Evolutionary conservation across 2,113 vertebrate species (phyloP).

Genomic region (Pterophyllum scalare): DNA sequence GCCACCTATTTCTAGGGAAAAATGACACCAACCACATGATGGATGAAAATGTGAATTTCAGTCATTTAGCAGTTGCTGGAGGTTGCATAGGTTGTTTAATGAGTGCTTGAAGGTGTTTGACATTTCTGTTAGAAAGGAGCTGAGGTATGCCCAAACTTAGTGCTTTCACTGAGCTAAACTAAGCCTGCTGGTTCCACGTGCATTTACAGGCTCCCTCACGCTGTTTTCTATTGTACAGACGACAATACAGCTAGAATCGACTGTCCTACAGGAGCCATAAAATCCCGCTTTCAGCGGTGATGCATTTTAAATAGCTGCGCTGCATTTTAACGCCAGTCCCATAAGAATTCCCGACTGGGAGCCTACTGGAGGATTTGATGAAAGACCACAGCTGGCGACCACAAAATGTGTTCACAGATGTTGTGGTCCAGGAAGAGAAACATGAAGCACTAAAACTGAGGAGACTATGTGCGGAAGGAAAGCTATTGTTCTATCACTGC

Average conservation of each 20-base stretch:
- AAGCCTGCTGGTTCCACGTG: background rate
- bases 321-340: background rate
- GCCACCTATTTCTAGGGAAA: background rate
- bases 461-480: constrained; percentile 70
- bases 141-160: background rate
- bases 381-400: constrained; percentile 60
- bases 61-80: background rate
- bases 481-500: constrained; percentile 66
- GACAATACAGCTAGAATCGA: background rate
- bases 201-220: background rate
- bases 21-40: rapidly evolving
- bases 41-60: background rate
- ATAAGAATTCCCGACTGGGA: background rate
- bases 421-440: constrained; percentile 55
- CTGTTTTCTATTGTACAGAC: background rate
- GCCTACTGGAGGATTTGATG: background rate
- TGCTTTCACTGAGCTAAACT: background rate
- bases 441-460: constrained; percentile 26
- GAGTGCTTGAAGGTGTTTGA: background rate
- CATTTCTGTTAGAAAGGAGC: background rate
- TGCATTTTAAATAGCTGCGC: constrained; percentile 10
- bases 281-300: background rate
- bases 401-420: constrained; percentile 60
- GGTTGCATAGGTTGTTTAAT: background rate
- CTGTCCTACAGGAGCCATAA: constrained; percentile 8